Conservation (phyloP, 53 echinoderm and acorn worm species). For the Astropecten irregularis region DNA sequence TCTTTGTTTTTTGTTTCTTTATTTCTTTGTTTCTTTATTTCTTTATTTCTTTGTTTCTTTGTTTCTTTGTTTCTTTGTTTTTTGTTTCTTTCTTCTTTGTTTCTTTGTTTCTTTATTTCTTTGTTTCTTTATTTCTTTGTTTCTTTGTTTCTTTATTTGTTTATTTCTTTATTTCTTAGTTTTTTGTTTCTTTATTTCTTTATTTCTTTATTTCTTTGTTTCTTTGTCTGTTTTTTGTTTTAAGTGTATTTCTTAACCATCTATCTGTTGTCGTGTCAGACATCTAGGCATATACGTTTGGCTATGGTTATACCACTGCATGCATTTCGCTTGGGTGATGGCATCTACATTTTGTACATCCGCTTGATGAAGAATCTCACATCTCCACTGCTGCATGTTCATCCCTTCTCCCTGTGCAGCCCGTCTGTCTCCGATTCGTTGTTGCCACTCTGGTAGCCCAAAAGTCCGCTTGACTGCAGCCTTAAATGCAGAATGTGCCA, state of each 20-base stretch:
- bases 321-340: constrained; percentile 34
- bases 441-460: constrained; percentile 40
- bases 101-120: no score
- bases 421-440: constrained; percentile 31
- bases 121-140: no score
- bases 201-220: background rate
- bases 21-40: no score
- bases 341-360: constrained; percentile 11
- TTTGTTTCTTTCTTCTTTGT: no score
- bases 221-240: background rate
- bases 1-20: no score
- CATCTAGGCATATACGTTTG: constrained; percentile 39
- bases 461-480: constrained; percentile 3
- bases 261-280: constrained; percentile 26
- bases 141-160: no score
- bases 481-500: constrained; percentile 54
- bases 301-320: constrained; percentile 24
- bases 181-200: background rate
- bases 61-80: no score
- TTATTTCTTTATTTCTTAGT: no score
- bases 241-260: background rate
- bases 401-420: constrained; percentile 26
- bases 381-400: constrained; percentile 40
- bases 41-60: no score
- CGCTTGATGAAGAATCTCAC: constrained; percentile 15